Percentiles rank a stretch among this genome's conserved stretches.
Conservation (phyloP, 2,888 invertebrate genomes). For the Pyrrhia umbra region DNA sequence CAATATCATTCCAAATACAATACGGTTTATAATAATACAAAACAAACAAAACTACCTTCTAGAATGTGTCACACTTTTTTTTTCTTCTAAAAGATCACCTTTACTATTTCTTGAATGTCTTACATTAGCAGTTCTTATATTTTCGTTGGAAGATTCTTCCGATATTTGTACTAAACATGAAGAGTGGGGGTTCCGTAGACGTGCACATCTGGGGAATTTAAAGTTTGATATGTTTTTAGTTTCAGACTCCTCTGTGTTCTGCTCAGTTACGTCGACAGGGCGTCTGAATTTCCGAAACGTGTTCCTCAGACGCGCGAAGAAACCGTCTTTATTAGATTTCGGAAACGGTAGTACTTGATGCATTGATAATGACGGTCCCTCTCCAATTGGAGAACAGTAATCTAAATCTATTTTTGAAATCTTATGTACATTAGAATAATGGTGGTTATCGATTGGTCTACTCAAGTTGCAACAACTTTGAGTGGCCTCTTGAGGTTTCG, state of each 20-base stretch:
- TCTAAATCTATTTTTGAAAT: constrained; percentile 36
- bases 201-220: constrained; percentile 77
- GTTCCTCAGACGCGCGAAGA: constrained; percentile 74
- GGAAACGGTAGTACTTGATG: constrained; percentile 84
- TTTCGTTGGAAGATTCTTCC: constrained; percentile 72
- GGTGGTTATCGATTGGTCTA: constrained; percentile 20
- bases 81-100: constrained; percentile 57
- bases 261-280: constrained; percentile 57
- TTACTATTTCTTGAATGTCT: constrained; percentile 44
- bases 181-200: constrained; percentile 63
- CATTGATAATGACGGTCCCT: constrained; percentile 73
- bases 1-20: constrained; percentile 25
- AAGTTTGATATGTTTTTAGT: constrained; percentile 74
- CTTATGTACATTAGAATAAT: constrained; percentile 23
- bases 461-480: constrained; percentile 76
- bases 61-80: constrained; percentile 19
- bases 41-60: constrained; percentile 48
- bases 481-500: constrained; percentile 60
- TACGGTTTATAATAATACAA: constrained; percentile 34
- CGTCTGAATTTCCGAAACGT: constrained; percentile 73
- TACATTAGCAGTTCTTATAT: constrained; percentile 46
- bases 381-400: constrained; percentile 12
- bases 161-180: constrained; percentile 72
- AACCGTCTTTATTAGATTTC: constrained; percentile 74
- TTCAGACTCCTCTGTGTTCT: constrained; percentile 64